phyloP scores from a whole-genome alignment of 1,140 invertebrate species.

The Drosophila seguyi region DNA sequence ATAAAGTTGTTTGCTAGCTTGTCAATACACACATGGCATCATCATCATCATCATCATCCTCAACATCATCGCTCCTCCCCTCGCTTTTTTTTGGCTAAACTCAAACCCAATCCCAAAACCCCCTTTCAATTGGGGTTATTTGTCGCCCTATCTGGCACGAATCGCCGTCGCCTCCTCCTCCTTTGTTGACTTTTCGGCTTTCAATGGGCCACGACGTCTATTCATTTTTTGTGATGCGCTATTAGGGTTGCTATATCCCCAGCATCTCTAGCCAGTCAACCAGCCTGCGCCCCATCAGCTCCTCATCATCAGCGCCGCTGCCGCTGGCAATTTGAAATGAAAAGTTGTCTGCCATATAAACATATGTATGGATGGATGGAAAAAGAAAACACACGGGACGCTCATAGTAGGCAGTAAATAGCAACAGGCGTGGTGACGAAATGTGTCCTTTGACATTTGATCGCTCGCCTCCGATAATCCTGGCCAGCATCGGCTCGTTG shows the following conservation, averaged over 20 bases:
- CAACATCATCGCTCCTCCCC: slow-evolving; percentile 1
- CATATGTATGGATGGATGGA: slow-evolving; percentile 49
- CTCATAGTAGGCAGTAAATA: slow-evolving; percentile 70
- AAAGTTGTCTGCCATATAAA: slow-evolving; percentile 75
- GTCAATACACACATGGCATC: slow-evolving; percentile 71
- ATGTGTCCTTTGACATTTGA: slow-evolving; percentile 85
- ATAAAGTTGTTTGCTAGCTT: slow-evolving; percentile 78
- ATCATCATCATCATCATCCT: slow-evolving; percentile 38
- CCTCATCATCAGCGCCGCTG: neutral
- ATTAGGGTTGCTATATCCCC: slow-evolving; percentile 46
- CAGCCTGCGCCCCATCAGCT: neutral
- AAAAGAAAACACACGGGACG: slow-evolving; percentile 50
- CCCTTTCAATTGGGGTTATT: slow-evolving; percentile 81
- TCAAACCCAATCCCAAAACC: neutral
- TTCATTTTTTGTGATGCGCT: slow-evolving; percentile 75
- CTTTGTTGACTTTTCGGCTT: slow-evolving; percentile 80
- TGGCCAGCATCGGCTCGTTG: slow-evolving; percentile 44
- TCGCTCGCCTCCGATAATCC: slow-evolving; percentile 72
- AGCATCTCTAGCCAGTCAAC: slow-evolving; percentile 5
- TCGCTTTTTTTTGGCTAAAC: neutral
- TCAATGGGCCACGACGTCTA: slow-evolving; percentile 72
- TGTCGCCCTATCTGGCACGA: slow-evolving; percentile 75
- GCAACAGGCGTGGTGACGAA: slow-evolving; percentile 74
- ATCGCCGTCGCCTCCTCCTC: slow-evolving; percentile 28
- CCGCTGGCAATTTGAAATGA: slow-evolving; percentile 76